phyloP scores from a whole-genome alignment of 1,140 invertebrate genomes.

The Meloidogyne floridensis region DNA sequence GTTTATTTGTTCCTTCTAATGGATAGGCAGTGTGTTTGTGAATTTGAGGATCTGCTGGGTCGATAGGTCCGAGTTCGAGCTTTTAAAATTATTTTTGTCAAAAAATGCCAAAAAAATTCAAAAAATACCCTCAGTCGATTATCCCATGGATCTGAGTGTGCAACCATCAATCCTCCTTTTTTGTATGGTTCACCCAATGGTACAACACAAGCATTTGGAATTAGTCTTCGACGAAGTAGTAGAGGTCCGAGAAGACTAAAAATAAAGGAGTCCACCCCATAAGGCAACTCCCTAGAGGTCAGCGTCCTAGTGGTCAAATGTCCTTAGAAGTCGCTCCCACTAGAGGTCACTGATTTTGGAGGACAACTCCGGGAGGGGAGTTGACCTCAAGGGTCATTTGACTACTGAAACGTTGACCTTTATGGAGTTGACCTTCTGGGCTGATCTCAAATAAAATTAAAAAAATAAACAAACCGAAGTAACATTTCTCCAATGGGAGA shows the following conservation, averaged over 20 bases:
- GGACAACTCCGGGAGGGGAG: too few relatives aligned
- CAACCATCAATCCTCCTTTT: slow-evolving; percentile 2
- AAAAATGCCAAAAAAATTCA: neutral
- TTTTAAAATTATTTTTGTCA: neutral
- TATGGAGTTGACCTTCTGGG: too few relatives aligned
- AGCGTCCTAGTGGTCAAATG: too few relatives aligned
- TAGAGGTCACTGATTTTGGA: too few relatives aligned
- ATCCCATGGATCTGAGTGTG: slow-evolving; percentile 27
- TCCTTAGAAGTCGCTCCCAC: too few relatives aligned
- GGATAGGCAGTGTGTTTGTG: neutral
- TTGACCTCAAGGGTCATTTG: too few relatives aligned
- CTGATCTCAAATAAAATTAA: neutral
- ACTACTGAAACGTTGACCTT: too few relatives aligned
- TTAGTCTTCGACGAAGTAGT: neutral
- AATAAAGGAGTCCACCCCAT: neutral
- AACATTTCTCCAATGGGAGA: slow-evolving; percentile 54
- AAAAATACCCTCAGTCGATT: slow-evolving; percentile 44
- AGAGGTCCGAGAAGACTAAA: slow-evolving; percentile 7
- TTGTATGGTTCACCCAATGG: slow-evolving; percentile 24
- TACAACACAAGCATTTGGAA: neutral
- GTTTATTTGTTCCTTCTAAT: neutral
- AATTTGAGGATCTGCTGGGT: neutral
- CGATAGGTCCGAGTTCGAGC: neutral
- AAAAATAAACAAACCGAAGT: slow-evolving; percentile 29
- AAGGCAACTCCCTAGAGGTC: too few relatives aligned